phyloP scores from a whole-genome alignment of 2,888 invertebrate genomes.

The Drosophila nr. medialis region DNA sequence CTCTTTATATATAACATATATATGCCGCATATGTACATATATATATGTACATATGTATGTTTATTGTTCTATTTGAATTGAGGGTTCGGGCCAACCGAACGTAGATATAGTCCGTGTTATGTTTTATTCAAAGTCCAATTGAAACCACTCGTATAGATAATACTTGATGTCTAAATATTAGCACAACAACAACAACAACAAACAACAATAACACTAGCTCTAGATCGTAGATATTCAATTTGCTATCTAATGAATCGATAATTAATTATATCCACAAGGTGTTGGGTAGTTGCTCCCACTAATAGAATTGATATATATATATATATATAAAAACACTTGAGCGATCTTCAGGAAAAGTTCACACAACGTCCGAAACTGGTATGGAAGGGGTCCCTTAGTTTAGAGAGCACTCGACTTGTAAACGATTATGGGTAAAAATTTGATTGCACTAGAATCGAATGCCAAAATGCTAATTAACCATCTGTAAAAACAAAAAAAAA shows the following conservation, averaged over 20 bases:
- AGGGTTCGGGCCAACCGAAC: slow-evolving; percentile 42
- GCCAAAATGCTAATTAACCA: slow-evolving; percentile 56
- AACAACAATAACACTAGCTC: slow-evolving; percentile 22
- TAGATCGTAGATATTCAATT: slow-evolving; percentile 50
- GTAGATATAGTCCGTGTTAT: slow-evolving; percentile 40
- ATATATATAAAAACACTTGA: neutral
- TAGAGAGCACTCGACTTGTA: slow-evolving; percentile 22
- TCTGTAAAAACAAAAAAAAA: slow-evolving; percentile 20
- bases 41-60: neutral
- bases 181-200: slow-evolving; percentile 43
- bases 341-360: slow-evolving; percentile 36
- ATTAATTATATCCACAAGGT: slow-evolving; percentile 22
- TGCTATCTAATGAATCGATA: slow-evolving; percentile 27
- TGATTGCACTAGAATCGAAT: slow-evolving; percentile 46
- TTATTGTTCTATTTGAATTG: slow-evolving; percentile 40
- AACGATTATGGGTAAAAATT: slow-evolving; percentile 7
- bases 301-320: neutral
- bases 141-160: slow-evolving; percentile 34
- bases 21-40: slow-evolving; percentile 27
- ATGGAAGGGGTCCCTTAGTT: slow-evolving; percentile 31
- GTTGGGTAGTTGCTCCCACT: slow-evolving; percentile 28
- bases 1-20: slow-evolving; percentile 25
- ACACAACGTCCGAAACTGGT: slow-evolving; percentile 42
- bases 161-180: slow-evolving; percentile 58
- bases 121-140: slow-evolving; percentile 29